phyloP scores from a whole-genome alignment of 1,140 invertebrate species.

The Philopotamus ludificatus region DNA sequence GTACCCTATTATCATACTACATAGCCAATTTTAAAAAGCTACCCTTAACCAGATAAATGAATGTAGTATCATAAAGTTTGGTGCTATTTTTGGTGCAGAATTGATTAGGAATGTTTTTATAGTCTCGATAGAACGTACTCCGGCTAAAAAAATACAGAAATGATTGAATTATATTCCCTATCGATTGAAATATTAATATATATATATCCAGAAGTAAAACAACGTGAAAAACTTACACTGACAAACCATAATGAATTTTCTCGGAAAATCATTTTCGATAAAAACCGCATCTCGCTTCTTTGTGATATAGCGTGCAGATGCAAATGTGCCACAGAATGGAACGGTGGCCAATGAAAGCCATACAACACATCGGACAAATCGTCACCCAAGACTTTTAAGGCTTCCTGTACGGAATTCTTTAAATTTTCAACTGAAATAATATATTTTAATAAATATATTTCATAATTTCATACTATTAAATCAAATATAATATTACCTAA shows the following conservation, averaged over 20 bases:
- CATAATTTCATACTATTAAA: no score
- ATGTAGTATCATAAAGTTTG: no score
- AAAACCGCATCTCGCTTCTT: constrained; percentile 69
- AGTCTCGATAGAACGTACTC: constrained; percentile 37
- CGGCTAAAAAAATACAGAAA: constrained; percentile 27
- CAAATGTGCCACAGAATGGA: constrained; percentile 78
- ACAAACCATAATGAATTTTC: constrained; percentile 82
- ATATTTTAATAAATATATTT: no score
- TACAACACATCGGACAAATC: constrained; percentile 61
- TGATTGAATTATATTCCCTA: constrained; percentile 3
- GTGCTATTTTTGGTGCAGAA: no score
- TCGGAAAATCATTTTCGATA: constrained; percentile 69
- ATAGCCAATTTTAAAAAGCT: no score
- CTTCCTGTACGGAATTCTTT: constrained; percentile 57
- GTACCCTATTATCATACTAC: no score
- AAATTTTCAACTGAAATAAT: constrained; percentile 66
- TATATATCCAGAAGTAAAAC: neutral
- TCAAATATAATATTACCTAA: constrained; percentile 66
- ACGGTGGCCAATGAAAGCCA: constrained; percentile 92
- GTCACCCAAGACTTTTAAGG: constrained; percentile 47
- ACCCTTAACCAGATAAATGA: no score
- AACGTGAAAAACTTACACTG: constrained; percentile 60
- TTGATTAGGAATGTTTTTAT: no score
- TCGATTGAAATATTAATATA: neutral
- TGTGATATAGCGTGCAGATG: constrained; percentile 88